Percentiles rank a stretch among this genome's conserved stretches.
phyloP scores from a whole-genome alignment of 2,797 vertebrate genomes.

The Coregonus ussuriensis region DNA sequence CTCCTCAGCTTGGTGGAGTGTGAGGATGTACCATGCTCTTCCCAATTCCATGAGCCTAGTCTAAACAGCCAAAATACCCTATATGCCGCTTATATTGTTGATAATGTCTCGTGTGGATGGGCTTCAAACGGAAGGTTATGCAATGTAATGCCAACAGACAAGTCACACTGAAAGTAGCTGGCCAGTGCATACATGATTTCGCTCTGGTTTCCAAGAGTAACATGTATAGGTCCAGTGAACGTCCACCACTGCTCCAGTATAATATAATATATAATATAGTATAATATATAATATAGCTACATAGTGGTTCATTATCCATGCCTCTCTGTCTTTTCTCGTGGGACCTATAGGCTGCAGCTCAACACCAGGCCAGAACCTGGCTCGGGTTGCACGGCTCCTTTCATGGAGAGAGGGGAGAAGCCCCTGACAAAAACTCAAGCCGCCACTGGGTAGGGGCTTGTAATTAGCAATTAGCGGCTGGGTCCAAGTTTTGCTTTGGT shows the following conservation, averaged over 20 bases:
- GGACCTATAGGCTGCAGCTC: slow-evolving; percentile 67
- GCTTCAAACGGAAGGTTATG: slow-evolving; percentile 53
- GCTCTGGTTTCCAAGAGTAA: neutral
- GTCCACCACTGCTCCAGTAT: slow-evolving; percentile 54
- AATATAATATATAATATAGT: slow-evolving; percentile 8
- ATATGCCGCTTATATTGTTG: neutral
- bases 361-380: slow-evolving; percentile 48
- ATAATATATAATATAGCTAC: slow-evolving; percentile 48
- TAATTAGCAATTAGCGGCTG: slow-evolving; percentile 85
- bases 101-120: neutral
- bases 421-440: slow-evolving; percentile 80
- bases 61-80: neutral
- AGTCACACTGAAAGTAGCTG: slow-evolving; percentile 41
- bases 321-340: slow-evolving; percentile 67
- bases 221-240: slow-evolving; percentile 65
- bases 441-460: slow-evolving; percentile 79
- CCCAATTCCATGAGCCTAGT: neutral
- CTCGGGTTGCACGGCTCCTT: slow-evolving; percentile 73
- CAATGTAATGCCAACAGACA: slow-evolving; percentile 38
- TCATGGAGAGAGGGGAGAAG: slow-evolving; percentile 72
- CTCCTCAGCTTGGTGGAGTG: neutral
- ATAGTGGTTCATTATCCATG: slow-evolving; percentile 70
- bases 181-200: neutral
- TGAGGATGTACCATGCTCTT: slow-evolving; percentile 7
- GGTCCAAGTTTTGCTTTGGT: slow-evolving; percentile 79